Percentiles rank a stretch among this genome's conserved stretches.
Evolutionary conservation across 2,888 invertebrate genomes (phyloP).

Genomic region (Cryptocephalus moraei): DNA sequence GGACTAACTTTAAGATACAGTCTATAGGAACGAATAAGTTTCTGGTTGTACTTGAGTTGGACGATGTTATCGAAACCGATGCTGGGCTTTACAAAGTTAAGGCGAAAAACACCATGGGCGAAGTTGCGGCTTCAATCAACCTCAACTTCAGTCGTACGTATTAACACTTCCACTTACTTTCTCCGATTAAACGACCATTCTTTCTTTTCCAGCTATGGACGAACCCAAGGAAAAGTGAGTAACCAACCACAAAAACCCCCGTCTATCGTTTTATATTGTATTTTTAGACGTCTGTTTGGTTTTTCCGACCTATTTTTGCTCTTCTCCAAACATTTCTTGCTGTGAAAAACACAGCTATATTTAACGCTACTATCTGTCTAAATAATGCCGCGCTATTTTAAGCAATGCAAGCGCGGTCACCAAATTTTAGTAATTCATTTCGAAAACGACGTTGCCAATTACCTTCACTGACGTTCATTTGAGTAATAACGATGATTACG

Average conservation of each 20-base stretch:
- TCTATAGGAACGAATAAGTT: slow-evolving; percentile 78
- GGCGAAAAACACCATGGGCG: slow-evolving; percentile 94
- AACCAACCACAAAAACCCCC: slow-evolving; percentile 3
- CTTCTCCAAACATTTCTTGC: too few relatives aligned
- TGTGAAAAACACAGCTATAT: too few relatives aligned
- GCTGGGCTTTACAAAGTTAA: slow-evolving; percentile 95
- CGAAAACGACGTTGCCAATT: too few relatives aligned
- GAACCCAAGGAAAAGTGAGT: slow-evolving; percentile 94
- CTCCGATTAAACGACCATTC: slow-evolving; percentile 3
- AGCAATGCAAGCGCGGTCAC: too few relatives aligned
- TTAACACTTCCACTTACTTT: neutral
- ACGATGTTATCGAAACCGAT: slow-evolving; percentile 92
- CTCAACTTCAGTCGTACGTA: slow-evolving; percentile 96
- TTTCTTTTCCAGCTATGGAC: slow-evolving; percentile 70
- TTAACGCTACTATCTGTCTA: too few relatives aligned
- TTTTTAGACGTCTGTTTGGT: too few relatives aligned
- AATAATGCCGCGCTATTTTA: too few relatives aligned
- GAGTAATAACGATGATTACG: too few relatives aligned
- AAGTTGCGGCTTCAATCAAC: slow-evolving; percentile 93
- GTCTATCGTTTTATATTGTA: too few relatives aligned
- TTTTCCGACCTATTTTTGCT: too few relatives aligned
- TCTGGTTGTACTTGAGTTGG: slow-evolving; percentile 84
- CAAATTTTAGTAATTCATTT: too few relatives aligned
- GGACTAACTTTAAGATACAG: slow-evolving; percentile 83
- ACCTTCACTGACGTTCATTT: too few relatives aligned